Evolutionary conservation across 2,888 invertebrate species (phyloP), one percentile per base, ranked within the genome.

Genomic region (Matsumyia berberina): DNA sequence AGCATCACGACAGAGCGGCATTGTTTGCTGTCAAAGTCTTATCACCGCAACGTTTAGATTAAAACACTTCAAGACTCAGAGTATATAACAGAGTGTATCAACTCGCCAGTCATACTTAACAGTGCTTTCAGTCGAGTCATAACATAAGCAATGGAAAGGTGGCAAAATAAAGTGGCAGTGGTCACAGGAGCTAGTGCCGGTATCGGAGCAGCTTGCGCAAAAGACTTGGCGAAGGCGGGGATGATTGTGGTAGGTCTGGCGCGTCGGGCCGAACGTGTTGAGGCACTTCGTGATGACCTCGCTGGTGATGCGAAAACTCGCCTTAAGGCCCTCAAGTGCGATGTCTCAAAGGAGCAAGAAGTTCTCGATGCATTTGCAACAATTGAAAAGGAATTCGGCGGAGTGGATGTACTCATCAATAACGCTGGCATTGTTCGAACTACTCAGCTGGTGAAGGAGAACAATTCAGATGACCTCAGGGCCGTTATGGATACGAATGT

Each of bases 131-230:
- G 17, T 15, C 0, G 9, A 33, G 17, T 31, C 31, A 51, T n/a
- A 24, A n/a, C n/a, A 49, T 1, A 29, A n/a, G 12, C 5, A 51
- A 93, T 94, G 93, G 93, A 95, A 39, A 93, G 94, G 49, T 95
- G 94, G 94, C 87, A 88, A 0, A 94, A 93, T 55, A 93, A 93
- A 88, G 92, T 94, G 0, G 94, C 94, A 0, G 92, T 95, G 31
- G 94, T 95, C 53, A 95, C 94, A 0, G 95, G 95, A 2, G 94
- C 94, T 4, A 94, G 94, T 88, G 92, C 93, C 0, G 95, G 94
- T 0, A 94, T 95, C 78, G 95, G 80, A 49, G 85, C 73, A 8
- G 70, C 57, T 0, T 80, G 80, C 24, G 69, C 69, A 6, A 60
- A 74, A 15, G 79, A 74, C 37, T 31, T 79, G n/a, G 86, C 79